Conservation (phyloP, 2,113 vertebrate species). For the Apteryx owenii region DNA sequence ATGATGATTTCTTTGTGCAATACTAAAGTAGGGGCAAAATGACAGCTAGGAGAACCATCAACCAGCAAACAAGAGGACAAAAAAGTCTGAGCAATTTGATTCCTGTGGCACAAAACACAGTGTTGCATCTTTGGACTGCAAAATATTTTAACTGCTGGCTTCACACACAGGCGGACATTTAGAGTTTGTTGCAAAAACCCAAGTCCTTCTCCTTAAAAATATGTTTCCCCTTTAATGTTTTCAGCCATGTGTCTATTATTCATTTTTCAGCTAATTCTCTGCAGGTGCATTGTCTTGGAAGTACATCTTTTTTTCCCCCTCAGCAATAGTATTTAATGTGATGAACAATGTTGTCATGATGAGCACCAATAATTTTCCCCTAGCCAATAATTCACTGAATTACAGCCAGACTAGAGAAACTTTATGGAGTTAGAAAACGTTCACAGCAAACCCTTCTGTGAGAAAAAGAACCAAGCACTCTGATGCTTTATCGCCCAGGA, state of each 20-base stretch:
- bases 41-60: neutral
- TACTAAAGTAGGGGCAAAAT: neutral
- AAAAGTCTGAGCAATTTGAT: constrained; percentile 37
- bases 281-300: constrained; percentile 12
- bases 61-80: neutral
- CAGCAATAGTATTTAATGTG: constrained; percentile 42
- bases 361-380: constrained; percentile 29
- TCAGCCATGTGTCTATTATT: neutral
- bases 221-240: neutral
- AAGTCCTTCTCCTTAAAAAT: neutral
- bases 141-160: constrained; percentile 1
- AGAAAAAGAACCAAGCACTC: neutral
- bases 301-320: neutral
- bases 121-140: constrained; percentile 14
- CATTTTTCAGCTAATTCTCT: constrained; percentile 49
- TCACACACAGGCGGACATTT: neutral
- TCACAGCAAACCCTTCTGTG: neutral
- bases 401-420: neutral
- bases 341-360: constrained; percentile 39
- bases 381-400: constrained; percentile 7
- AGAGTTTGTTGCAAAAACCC: neutral
- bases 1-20: neutral
- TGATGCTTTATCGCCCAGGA: neutral
- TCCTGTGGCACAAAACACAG: neutral
- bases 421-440: neutral